Conservation (phyloP, 2,113 vertebrate species). For the Osmerus eperlanus region DNA sequence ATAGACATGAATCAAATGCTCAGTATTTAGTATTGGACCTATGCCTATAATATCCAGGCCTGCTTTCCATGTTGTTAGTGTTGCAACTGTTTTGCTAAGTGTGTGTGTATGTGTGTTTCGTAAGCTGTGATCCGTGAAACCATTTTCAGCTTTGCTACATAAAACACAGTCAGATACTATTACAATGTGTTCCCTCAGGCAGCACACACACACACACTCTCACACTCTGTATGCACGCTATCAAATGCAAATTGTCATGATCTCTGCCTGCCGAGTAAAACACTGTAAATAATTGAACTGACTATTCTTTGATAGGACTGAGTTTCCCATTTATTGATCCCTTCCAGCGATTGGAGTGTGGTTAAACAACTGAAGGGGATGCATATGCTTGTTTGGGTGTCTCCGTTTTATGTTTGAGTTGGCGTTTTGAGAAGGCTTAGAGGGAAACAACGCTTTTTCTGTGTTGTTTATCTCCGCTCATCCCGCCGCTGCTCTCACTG, state of each 20-base stretch:
- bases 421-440: conserved; percentile 26
- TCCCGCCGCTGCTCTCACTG: conserved; percentile 3
- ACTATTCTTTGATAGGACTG: neutral
- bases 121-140: no score
- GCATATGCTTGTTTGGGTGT: conserved; percentile 35
- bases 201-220: no score
- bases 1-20: no score
- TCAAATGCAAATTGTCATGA: neutral
- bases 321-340: conserved; percentile 17
- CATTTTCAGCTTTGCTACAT: no score
- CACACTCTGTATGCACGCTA: neutral
- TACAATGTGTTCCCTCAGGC: no score
- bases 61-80: no score
- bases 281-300: conserved; percentile 1
- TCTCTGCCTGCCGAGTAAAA: neutral
- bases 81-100: no score
- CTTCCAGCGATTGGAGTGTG: neutral
- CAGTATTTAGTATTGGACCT: no score
- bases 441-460: neutral
- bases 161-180: no score
- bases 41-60: no score
- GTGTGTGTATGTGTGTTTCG: no score
- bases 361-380: conserved; percentile 21
- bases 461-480: conserved; percentile 1
- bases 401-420: conserved; percentile 17